phyloP scores from a whole-genome alignment of 92 coral and sea anemone species.

The Meandrina meandrites region DNA sequence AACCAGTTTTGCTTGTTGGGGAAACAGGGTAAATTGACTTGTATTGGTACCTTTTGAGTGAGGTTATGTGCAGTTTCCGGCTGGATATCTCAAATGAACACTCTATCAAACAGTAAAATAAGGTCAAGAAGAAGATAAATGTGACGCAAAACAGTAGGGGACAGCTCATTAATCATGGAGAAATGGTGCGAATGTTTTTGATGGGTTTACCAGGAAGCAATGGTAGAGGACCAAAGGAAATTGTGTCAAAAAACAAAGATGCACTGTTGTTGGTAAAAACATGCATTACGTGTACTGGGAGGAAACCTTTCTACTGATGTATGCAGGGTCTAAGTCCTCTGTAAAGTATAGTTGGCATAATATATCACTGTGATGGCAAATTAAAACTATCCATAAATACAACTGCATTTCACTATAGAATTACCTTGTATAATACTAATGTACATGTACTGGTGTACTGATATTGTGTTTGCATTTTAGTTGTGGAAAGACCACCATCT shows the following conservation, averaged over 20 bases:
- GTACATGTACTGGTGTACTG: neutral
- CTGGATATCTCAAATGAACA: neutral
- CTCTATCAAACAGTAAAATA: neutral
- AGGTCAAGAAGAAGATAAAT: too few relatives aligned
- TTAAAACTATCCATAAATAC: too few relatives aligned
- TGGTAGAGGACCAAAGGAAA: too few relatives aligned
- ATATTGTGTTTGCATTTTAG: slow-evolving; percentile 31
- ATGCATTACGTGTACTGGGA: neutral
- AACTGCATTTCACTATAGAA: neutral
- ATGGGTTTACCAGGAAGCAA: too few relatives aligned
- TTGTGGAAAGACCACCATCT: slow-evolving; percentile 97
- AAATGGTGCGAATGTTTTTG: too few relatives aligned
- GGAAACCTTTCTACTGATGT: neutral
- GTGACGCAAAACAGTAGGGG: too few relatives aligned
- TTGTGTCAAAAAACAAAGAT: too few relatives aligned
- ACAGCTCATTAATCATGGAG: too few relatives aligned
- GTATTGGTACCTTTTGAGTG: neutral
- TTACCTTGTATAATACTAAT: neutral
- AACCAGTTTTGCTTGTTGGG: slow-evolving; percentile 94
- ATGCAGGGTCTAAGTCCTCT: neutral
- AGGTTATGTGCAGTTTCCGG: neutral
- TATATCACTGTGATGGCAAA: neutral
- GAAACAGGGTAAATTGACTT: slow-evolving; percentile 84
- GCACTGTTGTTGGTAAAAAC: neutral
- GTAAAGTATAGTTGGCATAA: neutral